Percentiles rank a stretch among this genome's conserved stretches.
Conservation (phyloP, 30 jellyfish, hydroid and myxozoan genomes). For the Catostylus mosaicus region DNA sequence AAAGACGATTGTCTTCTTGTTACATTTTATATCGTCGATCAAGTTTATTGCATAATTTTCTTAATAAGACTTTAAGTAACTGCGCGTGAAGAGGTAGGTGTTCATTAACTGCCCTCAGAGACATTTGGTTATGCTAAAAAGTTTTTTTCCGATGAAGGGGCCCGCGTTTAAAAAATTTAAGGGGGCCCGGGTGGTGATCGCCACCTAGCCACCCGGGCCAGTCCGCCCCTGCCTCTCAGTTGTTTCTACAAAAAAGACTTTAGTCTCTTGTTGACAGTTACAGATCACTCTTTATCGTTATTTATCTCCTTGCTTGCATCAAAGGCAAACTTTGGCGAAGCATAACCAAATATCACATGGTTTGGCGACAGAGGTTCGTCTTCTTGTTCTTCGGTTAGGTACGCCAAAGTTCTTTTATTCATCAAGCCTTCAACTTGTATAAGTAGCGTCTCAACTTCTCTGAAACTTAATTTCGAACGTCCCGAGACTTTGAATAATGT, state of each 20-base stretch:
- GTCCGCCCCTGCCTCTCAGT: too few relatives aligned
- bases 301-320: background rate
- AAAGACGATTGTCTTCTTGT: too few relatives aligned
- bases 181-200: too few relatives aligned
- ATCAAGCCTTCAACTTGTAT: slow-evolving; percentile 57
- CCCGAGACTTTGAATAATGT: slow-evolving; percentile 45
- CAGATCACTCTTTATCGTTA: slow-evolving; percentile 30
- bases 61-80: too few relatives aligned
- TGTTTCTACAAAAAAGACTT: slow-evolving; percentile 22
- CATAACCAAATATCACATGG: slow-evolving; percentile 49
- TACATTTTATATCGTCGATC: too few relatives aligned
- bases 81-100: too few relatives aligned
- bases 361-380: slow-evolving; percentile 46
- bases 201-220: too few relatives aligned
- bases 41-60: too few relatives aligned
- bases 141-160: too few relatives aligned
- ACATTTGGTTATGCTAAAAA: too few relatives aligned
- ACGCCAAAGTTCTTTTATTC: slow-evolving; percentile 48
- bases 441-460: slow-evolving; percentile 56
- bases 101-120: too few relatives aligned
- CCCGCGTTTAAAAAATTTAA: too few relatives aligned
- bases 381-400: slow-evolving; percentile 49
- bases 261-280: slow-evolving; percentile 29
- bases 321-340: slow-evolving; percentile 29
- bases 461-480: slow-evolving; percentile 46